phyloP scores from a whole-genome alignment of 1,140 invertebrate genomes.

The Euwallacea similis region DNA sequence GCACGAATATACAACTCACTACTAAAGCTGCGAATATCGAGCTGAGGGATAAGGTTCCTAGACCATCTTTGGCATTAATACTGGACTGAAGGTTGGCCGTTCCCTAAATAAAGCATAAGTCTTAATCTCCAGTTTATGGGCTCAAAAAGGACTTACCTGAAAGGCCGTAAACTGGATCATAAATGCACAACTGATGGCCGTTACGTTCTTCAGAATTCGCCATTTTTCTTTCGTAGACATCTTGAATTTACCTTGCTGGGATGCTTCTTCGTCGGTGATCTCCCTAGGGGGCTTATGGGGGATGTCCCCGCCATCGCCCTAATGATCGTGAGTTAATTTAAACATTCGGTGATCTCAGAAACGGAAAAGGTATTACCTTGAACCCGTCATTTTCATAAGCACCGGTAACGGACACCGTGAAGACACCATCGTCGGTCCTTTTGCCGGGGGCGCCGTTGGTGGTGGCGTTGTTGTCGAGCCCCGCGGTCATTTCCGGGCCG shows the following conservation, averaged over 20 bases:
- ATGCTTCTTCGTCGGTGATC: conserved; percentile 62
- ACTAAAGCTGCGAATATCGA: conserved; percentile 88
- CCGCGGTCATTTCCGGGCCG: conserved; percentile 52
- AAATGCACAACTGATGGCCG: conserved; percentile 82
- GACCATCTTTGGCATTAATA: conserved; percentile 79
- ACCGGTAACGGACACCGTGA: conserved; percentile 61
- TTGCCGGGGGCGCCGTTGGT: conserved; percentile 39
- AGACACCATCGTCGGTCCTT: conserved; percentile 47
- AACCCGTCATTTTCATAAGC: conserved; percentile 69
- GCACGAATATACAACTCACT: conserved; percentile 90
- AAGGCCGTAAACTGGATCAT: conserved; percentile 94
- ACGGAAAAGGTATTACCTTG: conserved; percentile 52
- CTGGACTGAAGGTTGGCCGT: conserved; percentile 88
- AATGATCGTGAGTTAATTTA: neutral
- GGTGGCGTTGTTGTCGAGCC: conserved; percentile 39
- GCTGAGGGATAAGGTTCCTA: conserved; percentile 81
- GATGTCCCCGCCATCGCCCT: conserved; percentile 55
- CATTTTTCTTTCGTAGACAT: conserved; percentile 77
- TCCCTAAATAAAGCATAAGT: conserved; percentile 54
- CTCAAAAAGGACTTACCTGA: conserved; percentile 58
- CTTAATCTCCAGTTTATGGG: too few species aligned
- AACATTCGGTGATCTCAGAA: neutral
- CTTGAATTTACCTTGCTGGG: conserved; percentile 73
- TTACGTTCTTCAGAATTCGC: conserved; percentile 85
- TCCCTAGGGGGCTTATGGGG: conserved; percentile 66